Conservation (phyloP, 2,113 vertebrate genomes). For the Hyla sarda region DNA sequence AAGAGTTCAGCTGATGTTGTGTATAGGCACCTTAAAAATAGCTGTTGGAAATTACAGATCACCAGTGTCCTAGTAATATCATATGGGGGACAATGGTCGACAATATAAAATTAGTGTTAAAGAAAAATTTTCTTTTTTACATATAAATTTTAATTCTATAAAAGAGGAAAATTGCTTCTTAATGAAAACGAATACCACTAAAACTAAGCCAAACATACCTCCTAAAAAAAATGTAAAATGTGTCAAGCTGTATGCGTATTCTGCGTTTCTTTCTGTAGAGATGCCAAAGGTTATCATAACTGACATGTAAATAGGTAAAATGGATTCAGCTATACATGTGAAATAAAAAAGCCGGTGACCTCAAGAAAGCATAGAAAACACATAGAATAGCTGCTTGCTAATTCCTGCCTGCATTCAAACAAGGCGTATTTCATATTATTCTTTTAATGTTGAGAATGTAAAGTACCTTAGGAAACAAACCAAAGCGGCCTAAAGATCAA, state of each 20-base stretch:
- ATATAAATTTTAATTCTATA: no score
- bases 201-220: neutral
- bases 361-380: neutral
- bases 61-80: no score
- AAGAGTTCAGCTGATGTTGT: no score
- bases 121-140: no score
- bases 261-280: neutral
- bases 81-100: no score
- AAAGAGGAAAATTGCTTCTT: neutral
- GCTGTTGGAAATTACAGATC: no score
- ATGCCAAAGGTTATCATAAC: neutral
- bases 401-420: neutral
- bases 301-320: constrained; percentile 1
- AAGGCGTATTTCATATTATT: neutral
- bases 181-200: neutral
- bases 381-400: neutral
- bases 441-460: constrained; percentile 19
- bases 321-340: neutral
- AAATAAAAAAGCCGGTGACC: neutral
- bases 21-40: no score
- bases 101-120: no score
- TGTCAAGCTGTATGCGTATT: neutral
- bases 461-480: neutral
- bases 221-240: neutral
- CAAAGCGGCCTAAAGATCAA: neutral